These are phyloP conservation scores for Neoarius graeffei DNA, from an alignment of 2,113 vertebrate genomes.

Conservation along the genomic window DNA sequence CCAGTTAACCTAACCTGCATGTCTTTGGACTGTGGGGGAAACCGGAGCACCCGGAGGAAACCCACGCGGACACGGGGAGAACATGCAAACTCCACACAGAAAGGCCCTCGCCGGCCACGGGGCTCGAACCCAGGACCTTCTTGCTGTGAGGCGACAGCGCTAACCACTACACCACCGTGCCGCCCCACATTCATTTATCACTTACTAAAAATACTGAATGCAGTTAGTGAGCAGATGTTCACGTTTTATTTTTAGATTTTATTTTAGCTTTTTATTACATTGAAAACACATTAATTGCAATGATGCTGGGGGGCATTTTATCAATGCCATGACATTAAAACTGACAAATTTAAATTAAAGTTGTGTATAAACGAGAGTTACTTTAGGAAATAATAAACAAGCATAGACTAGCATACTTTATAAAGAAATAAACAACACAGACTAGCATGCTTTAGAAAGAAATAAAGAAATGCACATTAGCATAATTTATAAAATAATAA, in stretches of 20 bases:
- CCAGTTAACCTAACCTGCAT: no score
- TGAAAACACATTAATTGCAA: neutral
- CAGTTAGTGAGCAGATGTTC: neutral
- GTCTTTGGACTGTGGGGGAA: no score
- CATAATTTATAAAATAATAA: no score
- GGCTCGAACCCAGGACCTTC: no score
- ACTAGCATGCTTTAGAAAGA: neutral
- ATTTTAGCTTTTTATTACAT: neutral
- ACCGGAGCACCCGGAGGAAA: no score
- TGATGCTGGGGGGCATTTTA: neutral
- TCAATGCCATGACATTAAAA: neutral
- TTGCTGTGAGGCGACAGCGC: no score
- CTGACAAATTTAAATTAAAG: neutral
- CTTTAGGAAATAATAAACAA: no score
- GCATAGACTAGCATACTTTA: neutral
- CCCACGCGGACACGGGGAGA: no score
- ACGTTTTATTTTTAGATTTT: neutral
- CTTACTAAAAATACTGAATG: neutral
- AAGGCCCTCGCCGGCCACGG: no score
- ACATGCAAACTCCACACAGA: no score
- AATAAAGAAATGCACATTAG: neutral
- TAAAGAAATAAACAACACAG: neutral
- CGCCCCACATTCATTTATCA: neutral
- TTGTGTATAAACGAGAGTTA: no score
- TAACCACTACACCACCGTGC: no score